Evolutionary conservation across 30 jellyfish, hydroid and myxozoan species (phyloP), one percentile per base, ranked within the genome.

Genomic region (Cassiopea andromeda): DNA sequence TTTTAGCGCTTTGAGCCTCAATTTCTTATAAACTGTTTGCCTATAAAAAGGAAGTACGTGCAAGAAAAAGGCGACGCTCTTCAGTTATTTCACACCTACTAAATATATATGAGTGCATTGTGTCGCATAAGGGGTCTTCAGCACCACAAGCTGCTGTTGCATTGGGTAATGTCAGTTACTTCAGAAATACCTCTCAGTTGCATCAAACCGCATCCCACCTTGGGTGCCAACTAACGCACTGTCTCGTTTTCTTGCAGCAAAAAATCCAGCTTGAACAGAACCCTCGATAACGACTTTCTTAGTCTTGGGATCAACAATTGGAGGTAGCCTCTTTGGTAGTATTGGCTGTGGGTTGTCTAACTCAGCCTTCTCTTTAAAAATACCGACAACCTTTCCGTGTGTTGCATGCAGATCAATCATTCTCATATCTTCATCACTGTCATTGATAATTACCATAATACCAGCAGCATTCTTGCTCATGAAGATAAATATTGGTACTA

Each of bases 321-420:
- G 91, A 6, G 84, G 67, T 75, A 83, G 80, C 17, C 91, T 49
- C 69, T 70, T 69, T 9, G 83, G 84, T 46, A 83, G 48, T 19
- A 83, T 83, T 8, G 91, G 91, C 71, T 83, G 91, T 15, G 91
- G 91, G 64, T 83, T 70, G 15, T 83, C 91, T 46, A 83, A 60
- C 27, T 72, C 84, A 46, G 91, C 91, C 38, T 83, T 83, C 84
- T 83, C 91, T 58, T 83, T 83, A 74, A 83, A 83, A 48, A 83
- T 83, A 74, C 91, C 91, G 77, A 83, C 58, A 15, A 83, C 77
- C 43, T 83, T 83, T 82, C 91, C 91, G 72, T 83, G 91, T 13
- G 91, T 83, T 6, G 83, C 67, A 70, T 83, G 84, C 75, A 83
- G 49, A 54, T 83, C 91, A 18, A 69, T 67, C 91, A 83, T 83